These are phyloP conservation scores for Acanthosepion esculentum DNA, from an alignment of 2,888 invertebrate genomes.

Conservation along the genomic window DNA sequence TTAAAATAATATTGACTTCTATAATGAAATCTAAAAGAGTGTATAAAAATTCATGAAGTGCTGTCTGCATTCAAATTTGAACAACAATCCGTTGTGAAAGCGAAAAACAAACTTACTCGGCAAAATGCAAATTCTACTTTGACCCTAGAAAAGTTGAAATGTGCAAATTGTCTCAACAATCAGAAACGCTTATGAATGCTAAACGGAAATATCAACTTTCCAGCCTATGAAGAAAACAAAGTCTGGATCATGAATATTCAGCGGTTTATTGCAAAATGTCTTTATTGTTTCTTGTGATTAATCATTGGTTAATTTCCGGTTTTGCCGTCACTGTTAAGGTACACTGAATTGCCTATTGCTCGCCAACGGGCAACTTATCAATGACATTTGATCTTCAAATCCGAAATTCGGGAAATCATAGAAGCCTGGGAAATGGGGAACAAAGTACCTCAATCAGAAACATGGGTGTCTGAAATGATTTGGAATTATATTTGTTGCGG, in stretches of 20 bases:
- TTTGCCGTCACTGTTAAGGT: not conserved
- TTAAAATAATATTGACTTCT: too few relatives aligned
- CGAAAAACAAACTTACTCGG: not conserved
- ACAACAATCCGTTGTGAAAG: not conserved
- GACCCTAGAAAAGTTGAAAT: not conserved
- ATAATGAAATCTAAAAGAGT: too few relatives aligned
- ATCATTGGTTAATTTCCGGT: not conserved
- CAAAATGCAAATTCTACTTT: not conserved
- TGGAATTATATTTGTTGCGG: not conserved
- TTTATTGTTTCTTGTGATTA: not conserved
- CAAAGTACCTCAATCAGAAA: not conserved
- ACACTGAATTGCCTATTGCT: not conserved
- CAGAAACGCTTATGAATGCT: not conserved
- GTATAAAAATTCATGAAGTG: too few relatives aligned
- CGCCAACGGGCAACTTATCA: not conserved
- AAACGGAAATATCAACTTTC: not conserved
- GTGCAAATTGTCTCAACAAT: not conserved
- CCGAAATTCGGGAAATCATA: not conserved
- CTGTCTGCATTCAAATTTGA: too few relatives aligned
- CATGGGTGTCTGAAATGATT: not conserved
- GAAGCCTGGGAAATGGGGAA: not conserved
- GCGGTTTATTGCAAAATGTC: not conserved
- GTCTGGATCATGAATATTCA: not conserved
- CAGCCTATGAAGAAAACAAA: not conserved
- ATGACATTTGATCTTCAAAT: not conserved